Base-by-base conservation (phyloP, 2,797 vertebrate species). In the Rhodeus uyekii region DNA sequence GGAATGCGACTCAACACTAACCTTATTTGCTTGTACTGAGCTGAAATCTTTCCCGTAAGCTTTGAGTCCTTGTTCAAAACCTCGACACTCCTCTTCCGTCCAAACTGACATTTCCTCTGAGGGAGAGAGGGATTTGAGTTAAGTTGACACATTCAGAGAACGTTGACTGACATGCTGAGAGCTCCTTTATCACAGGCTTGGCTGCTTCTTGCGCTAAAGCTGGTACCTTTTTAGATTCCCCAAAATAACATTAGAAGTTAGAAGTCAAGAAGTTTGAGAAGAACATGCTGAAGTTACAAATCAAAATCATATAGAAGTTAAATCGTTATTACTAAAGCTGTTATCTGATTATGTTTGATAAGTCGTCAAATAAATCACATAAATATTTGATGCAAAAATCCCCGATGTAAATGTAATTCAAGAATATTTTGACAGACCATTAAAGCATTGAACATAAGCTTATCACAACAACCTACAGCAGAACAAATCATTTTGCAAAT, bases 21-120 rank as follows among this genome's bases (percentile, higher is more conserved):
- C 98, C 96, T 99, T 99, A 91, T 98, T 98, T 91, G 96, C 96
- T 92, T 98, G 97, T 92, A 98, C 96, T 87, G 96, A 95, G 85
- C 97, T 96, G 92, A 98, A 98, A 92, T 99, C 97, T 91, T 98
- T 99, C 42, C 97, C 98, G 90, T 98, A 99, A 75, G 95, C 95
- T 91, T 98, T 98, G 80, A 98, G 92, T 63, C 96, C 97, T 94
- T 97, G 96, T 82, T 99, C 97, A 93, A 99, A 99, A 89, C 97
- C 96, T 92, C 96, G 95, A 92, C 97, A 97, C 88, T 99, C 97
- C 89, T 99, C 98, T 84, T 99, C 97, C 53, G 96, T 98, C 98
- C 97, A 99, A 67, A 98, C 94, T 74, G 96, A 97, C 9, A 99
- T 92, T 81, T 99, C 97, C 92, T 99, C 98, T 99, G 90, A 76